Evolutionary conservation across 2,113 vertebrate species (phyloP).

Genomic region (Nothoprocta pentlandii): DNA sequence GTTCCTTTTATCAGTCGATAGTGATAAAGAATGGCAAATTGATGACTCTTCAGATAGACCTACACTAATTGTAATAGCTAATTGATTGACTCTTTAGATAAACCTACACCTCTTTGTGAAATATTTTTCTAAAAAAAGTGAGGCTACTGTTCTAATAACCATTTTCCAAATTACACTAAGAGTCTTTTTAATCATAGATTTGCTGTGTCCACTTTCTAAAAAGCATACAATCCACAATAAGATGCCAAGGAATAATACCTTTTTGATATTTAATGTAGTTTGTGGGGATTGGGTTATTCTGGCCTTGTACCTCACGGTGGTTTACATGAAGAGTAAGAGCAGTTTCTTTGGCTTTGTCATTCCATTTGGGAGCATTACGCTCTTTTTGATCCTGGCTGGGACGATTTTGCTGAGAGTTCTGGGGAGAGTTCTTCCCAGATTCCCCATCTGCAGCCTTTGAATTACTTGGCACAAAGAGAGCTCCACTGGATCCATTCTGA

Average conservation of each 20-base stretch:
- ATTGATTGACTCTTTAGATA: neutral
- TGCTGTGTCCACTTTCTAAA: neutral
- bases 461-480: neutral
- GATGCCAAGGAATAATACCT: conserved; percentile 15
- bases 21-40: neutral
- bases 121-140: neutral
- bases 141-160: neutral
- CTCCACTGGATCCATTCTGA: neutral
- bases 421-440: neutral
- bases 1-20: neutral
- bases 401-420: neutral
- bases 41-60: neutral
- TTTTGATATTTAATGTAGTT: neutral
- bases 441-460: neutral
- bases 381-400: neutral
- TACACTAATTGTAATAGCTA: neutral
- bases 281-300: neutral
- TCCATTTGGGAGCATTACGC: neutral
- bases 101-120: neutral
- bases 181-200: neutral
- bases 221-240: neutral
- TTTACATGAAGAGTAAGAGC: neutral
- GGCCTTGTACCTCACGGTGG: neutral
- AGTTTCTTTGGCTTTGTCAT: neutral
- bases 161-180: neutral